These are phyloP conservation scores for Nasonia giraulti DNA, from an alignment of 1,140 invertebrate species.

Conservation along the genomic window DNA sequence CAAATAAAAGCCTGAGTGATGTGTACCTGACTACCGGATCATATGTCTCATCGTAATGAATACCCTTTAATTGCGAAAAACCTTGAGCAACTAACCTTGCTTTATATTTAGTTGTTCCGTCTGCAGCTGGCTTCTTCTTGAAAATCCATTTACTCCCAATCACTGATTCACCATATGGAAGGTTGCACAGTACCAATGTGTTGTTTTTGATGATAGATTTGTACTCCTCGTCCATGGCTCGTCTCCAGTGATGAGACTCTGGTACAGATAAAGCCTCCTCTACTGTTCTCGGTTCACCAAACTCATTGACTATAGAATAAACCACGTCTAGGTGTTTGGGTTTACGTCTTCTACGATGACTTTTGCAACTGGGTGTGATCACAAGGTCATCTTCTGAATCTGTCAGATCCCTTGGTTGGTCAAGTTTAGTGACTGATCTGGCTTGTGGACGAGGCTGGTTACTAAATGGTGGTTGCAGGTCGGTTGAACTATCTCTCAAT, in stretches of 20 bases:
- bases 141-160: too few relatives aligned
- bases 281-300: background rate
- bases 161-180: background rate
- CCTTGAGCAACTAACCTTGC: too few relatives aligned
- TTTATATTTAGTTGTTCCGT: too few relatives aligned
- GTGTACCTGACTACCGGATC: too few relatives aligned
- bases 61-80: too few relatives aligned
- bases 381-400: background rate
- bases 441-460: background rate
- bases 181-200: slow-evolving; percentile 27
- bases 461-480: background rate
- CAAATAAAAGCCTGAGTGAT: too few relatives aligned
- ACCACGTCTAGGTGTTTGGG: background rate
- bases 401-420: background rate
- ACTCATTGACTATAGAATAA: background rate
- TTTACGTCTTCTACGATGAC: background rate
- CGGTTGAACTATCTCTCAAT: background rate
- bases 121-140: too few relatives aligned
- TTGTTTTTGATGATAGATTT: slow-evolving; percentile 38
- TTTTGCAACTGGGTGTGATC: too few relatives aligned
- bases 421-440: background rate
- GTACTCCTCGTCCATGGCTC: slow-evolving; percentile 39
- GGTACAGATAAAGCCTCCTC: slow-evolving; percentile 20
- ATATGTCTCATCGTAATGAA: too few relatives aligned
- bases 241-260: background rate